Base-by-base conservation (phyloP, 2,113 vertebrate species). In the Cephalopterus ornatus region DNA sequence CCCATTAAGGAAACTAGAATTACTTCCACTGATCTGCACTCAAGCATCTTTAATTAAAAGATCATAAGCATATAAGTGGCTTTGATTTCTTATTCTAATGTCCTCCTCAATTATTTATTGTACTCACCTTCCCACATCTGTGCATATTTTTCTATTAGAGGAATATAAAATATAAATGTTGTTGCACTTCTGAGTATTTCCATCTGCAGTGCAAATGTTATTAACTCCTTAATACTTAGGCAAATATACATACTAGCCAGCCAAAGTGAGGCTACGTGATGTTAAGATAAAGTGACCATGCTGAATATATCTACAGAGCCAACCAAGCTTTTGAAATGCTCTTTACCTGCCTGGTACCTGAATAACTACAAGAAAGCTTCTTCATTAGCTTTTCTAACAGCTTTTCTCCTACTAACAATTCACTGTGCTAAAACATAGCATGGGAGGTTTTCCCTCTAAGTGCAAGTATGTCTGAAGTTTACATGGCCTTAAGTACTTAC, bases 1-100 rank as follows among this genome's bases (percentile, higher is more conserved):
- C 17, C 55, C 85, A 86, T 75, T 80, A 96, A 95, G 66, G 55
- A 93, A 96, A 91, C 44, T 37, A 44, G 44, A 96, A 95, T 96
- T 89, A 94, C 94, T 94, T 93, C 75, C 47, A 92, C 47, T 81
- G 78, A 94, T 90, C 68, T 92, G 32, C 52, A 92, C 19, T 89
- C 84, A 80, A 65, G 62, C 46, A 85, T 30, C 85, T 77, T 88
- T 94, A 97, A 91, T 92, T 94, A 93, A 97, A 95, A 96, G 91
- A 95, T 89, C 91, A 95, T 77, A 89, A 85, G 59, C 59, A 73
- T 75, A 8, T 92, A 93, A 90, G 89, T 83, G 85, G 47, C 67
- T 96, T 97, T 97, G 76, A 89, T 89, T 94, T 90, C 71, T 85
- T 91, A 75, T 70, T 94, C 46, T 89, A 95, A 95, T 53, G 83